phyloP scores from a whole-genome alignment of 2,113 vertebrate genomes.

The Rhabdomys dilectus region DNA sequence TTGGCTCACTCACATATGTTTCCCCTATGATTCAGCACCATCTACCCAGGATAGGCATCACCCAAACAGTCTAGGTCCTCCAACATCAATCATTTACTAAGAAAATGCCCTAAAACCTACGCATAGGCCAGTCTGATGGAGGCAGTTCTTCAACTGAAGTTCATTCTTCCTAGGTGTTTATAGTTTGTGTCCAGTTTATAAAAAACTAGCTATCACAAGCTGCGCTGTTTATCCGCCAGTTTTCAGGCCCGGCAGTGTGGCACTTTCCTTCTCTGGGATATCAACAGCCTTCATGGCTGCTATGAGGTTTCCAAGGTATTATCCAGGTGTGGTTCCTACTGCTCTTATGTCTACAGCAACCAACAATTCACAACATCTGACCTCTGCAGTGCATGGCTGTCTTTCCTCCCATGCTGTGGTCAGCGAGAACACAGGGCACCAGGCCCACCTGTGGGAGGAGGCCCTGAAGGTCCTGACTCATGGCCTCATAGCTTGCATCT shows the following conservation, averaged over 20 bases:
- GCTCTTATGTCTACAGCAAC: conserved; percentile 95
- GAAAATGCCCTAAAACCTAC: background rate
- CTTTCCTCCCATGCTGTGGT: conserved; percentile 99
- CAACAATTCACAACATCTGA: conserved; percentile 93
- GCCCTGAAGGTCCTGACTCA: conserved; percentile 92
- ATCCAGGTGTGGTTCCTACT: conserved; percentile 66
- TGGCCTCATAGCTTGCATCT: conserved; percentile 91
- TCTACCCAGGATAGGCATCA: background rate
- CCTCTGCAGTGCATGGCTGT: conserved; percentile 95
- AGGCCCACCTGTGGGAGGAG: conserved; percentile 91
- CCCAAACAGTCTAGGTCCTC: background rate
- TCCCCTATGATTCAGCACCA: background rate
- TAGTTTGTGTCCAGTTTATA: background rate
- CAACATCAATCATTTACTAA: background rate
- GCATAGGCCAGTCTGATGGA: background rate
- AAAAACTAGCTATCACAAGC: too few relatives aligned
- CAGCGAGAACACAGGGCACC: conserved; percentile 92
- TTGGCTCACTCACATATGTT: background rate
- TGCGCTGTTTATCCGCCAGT: conserved; percentile 93
- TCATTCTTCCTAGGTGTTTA: background rate
- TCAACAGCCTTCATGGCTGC: conserved; percentile 91
- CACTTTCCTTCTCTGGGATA: conserved; percentile 86
- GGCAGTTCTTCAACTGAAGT: background rate
- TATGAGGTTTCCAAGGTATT: conserved; percentile 89
- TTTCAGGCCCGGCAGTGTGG: conserved; percentile 92